Conservation (phyloP, 2,888 invertebrate species). For the Stenichneumon culpator region DNA sequence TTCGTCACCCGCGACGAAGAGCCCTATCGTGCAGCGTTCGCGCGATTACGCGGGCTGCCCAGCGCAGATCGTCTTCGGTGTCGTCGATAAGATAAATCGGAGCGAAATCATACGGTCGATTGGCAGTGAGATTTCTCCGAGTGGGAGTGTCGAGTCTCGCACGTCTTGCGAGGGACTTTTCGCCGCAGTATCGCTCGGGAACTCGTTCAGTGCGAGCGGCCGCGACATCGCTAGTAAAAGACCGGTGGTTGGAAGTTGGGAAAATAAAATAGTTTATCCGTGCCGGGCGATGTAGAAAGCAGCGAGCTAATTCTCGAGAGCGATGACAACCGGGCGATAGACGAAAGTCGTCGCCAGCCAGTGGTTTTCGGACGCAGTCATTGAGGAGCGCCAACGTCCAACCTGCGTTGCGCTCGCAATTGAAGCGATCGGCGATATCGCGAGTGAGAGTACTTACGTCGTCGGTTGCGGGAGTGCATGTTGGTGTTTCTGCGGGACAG, state of each 20-base stretch:
- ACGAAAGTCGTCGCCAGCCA: slow-evolving; percentile 27
- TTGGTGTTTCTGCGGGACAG: background rate
- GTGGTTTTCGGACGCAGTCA: background rate
- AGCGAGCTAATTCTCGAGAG: slow-evolving; percentile 2
- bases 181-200: background rate
- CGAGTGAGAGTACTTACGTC: slow-evolving; percentile 13
- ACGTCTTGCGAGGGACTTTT: background rate
- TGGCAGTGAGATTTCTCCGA: background rate
- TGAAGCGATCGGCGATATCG: slow-evolving; percentile 25
- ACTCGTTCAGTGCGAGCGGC: background rate
- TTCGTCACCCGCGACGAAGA: slow-evolving; percentile 28
- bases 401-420: slow-evolving; percentile 24
- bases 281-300: slow-evolving; percentile 52
- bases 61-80: background rate
- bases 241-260: background rate
- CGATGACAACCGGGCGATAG: slow-evolving; percentile 35
- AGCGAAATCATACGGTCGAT: background rate
- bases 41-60: background rate
- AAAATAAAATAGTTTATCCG: background rate
- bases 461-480: background rate
- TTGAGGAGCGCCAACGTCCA: background rate
- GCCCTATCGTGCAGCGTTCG: slow-evolving; percentile 1
- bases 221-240: background rate
- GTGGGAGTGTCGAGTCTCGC: slow-evolving; percentile 5
- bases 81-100: slow-evolving; percentile 1